A percentile compares a stretch with the other conserved stretches of the same genome.
These are phyloP conservation scores for Chydorus sphaericus DNA, from an alignment of 2,888 invertebrate genomes.

Conservation along the genomic window DNA sequence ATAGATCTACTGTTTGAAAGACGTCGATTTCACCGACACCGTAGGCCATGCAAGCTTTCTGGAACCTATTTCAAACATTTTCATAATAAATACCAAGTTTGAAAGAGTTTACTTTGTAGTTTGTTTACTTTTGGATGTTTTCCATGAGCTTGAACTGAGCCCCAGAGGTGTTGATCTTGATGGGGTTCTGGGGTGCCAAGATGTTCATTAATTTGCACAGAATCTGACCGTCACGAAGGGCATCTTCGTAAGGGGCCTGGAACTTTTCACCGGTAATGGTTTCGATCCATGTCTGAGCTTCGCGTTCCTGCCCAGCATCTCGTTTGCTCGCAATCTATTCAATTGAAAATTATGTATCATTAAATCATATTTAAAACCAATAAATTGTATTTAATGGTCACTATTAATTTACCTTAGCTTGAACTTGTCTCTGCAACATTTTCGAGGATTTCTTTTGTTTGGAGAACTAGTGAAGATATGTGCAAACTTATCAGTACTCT, in stretches of 20 bases:
- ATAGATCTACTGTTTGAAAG: slow-evolving; percentile 83
- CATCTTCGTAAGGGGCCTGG: slow-evolving; percentile 73
- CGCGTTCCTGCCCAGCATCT: slow-evolving; percentile 63
- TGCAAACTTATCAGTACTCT: too few relatives aligned
- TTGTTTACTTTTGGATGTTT: slow-evolving; percentile 79
- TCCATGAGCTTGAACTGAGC: slow-evolving; percentile 99
- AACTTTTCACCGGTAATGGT: slow-evolving; percentile 71
- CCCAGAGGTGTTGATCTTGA: slow-evolving; percentile 83
- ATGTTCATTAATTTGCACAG: slow-evolving; percentile 79
- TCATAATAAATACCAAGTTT: too few relatives aligned
- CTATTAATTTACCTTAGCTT: neutral
- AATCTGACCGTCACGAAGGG: slow-evolving; percentile 78
- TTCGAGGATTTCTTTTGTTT: neutral
- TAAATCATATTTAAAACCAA: neutral
- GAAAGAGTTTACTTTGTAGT: neutral
- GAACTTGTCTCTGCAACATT: slow-evolving; percentile 4
- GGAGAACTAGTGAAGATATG: neutral
- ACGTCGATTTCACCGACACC: slow-evolving; percentile 75
- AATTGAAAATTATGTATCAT: neutral
- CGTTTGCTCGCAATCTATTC: slow-evolving; percentile 28
- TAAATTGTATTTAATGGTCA: neutral
- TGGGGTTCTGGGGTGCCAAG: slow-evolving; percentile 68
- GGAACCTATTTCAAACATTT: slow-evolving; percentile 43
- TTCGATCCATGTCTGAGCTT: slow-evolving; percentile 89
- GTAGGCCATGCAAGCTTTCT: slow-evolving; percentile 61